Evolutionary conservation across 2,797 vertebrate species (phyloP).

Genomic region (Phoxinus dragarum): DNA sequence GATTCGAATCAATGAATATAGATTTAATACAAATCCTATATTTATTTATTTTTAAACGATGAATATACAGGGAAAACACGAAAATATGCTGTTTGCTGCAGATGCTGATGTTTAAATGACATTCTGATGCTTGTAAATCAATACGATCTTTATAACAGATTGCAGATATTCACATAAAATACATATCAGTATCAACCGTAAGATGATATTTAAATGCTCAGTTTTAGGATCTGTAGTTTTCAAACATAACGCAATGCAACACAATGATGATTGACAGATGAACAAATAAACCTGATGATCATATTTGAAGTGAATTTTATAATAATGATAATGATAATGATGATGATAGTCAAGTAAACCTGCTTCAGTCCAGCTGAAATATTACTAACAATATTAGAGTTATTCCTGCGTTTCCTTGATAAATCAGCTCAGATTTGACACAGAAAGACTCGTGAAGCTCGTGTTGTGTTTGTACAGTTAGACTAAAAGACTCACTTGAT

Average conservation of each 20-base stretch:
- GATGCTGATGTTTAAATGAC: too few species aligned
- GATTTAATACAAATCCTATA: too few species aligned
- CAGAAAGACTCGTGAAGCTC: too few species aligned
- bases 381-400: background rate
- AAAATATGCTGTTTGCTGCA: too few species aligned
- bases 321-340: background rate
- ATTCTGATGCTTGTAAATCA: background rate
- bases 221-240: background rate
- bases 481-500: too few species aligned
- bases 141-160: background rate
- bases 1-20: too few species aligned
- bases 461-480: too few species aligned
- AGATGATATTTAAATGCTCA: background rate
- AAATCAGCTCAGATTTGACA: background rate
- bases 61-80: too few species aligned
- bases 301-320: background rate
- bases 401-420: background rate
- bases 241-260: background rate
- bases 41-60: too few species aligned
- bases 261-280: too few species aligned
- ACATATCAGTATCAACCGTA: background rate
- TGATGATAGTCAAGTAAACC: background rate
- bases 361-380: background rate
- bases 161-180: background rate
- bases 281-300: background rate